Base-by-base conservation (phyloP, 1,140 invertebrate species). In the Apocrypta bakeri region DNA sequence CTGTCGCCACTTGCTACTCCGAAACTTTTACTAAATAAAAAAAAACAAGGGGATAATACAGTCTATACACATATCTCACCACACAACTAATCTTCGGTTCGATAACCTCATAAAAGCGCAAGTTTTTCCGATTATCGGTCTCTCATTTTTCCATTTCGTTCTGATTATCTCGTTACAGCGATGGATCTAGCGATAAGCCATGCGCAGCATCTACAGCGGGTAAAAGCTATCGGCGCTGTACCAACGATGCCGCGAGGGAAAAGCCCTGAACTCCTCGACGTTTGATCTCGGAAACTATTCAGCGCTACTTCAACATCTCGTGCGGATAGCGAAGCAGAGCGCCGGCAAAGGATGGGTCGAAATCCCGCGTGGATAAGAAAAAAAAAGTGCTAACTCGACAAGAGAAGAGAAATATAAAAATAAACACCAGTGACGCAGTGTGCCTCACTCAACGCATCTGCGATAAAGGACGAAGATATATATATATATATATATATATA, bases 121-220 rank as follows among this genome's bases (percentile, higher is more conserved):
- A 8, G 25, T 66, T 11, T 66, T 9, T 79, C 48, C 72, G 66
- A 56, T 81, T 79, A 77, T 72, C 81, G 71, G 82, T 61, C 25
- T 86, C 85, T 88, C 85, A 87, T 83, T 86, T 88, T 89, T 89
- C 86, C 82, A 79, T 89, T 89, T 87, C 84, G 83, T 88, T 87
- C 87, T 89, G 83, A 84, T 87, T 87, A 84, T 84, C 68, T 82
- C 86, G 80, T 87, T 90, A 82, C 89, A 90, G 89, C 87, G 84
- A 90, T 88, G 89, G 87, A 85, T 86, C 85, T 81, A 84, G 83
- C 71, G 82, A 86, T 84, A 88, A 80, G 77, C 72, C 84, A 48
- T 82, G 56, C 64, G 27, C 48, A 42, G 79, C 68, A 87, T 73
- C 82, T 64, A 85, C 31, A 33, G 48, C 64, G 29, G 48, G 48